phyloP scores from a whole-genome alignment of 1,140 invertebrate genomes.

The Cepaea nemoralis region DNA sequence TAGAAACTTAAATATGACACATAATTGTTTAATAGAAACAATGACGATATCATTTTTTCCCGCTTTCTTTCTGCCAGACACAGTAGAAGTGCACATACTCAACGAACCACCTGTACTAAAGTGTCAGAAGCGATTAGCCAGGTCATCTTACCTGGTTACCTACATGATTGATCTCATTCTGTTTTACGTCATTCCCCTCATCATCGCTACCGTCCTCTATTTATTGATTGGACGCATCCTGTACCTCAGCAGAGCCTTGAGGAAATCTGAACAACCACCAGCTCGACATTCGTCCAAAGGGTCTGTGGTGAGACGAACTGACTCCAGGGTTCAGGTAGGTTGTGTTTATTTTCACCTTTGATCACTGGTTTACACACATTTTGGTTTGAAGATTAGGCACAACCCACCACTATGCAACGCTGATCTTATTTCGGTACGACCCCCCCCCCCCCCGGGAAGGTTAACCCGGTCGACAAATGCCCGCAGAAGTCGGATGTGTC shows the following conservation, averaged over 20 bases:
- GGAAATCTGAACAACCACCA: neutral
- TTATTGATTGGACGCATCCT: conserved; percentile 44
- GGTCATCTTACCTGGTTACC: conserved; percentile 74
- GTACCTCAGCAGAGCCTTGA: conserved; percentile 19
- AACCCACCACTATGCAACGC: too few species aligned
- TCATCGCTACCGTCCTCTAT: conserved; percentile 75
- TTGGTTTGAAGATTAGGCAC: too few species aligned
- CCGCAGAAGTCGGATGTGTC: too few species aligned
- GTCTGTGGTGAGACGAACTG: neutral
- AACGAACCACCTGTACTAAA: neutral
- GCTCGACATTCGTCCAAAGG: neutral
- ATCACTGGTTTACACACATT: too few species aligned
- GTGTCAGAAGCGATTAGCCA: conserved; percentile 72
- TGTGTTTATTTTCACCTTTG: neutral
- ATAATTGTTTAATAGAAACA: too few species aligned
- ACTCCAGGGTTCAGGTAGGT: conserved; percentile 32
- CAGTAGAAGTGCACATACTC: neutral
- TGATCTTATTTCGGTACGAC: too few species aligned
- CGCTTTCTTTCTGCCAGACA: neutral
- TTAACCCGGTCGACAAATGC: too few species aligned
- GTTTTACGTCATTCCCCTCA: conserved; percentile 77
- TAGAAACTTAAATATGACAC: too few species aligned
- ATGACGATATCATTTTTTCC: too few species aligned
- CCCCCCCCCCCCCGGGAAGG: too few species aligned
- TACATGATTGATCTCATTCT: conserved; percentile 77